phyloP scores from a whole-genome alignment of 2,113 vertebrate species.

The Gadus macrocephalus region DNA sequence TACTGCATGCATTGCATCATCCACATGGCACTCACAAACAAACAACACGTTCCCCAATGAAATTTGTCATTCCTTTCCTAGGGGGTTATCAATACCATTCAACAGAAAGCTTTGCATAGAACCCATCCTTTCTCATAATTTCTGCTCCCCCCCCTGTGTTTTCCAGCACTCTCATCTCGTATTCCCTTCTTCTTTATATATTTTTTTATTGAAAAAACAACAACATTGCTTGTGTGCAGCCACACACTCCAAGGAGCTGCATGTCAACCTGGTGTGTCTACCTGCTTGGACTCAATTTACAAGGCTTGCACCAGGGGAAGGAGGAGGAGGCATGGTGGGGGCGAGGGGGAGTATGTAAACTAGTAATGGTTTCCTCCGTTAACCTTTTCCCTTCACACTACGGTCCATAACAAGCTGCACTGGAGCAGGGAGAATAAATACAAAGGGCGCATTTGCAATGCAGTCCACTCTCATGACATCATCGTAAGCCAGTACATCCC shows the following conservation, averaged over 20 bases:
- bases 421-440: conserved; percentile 42
- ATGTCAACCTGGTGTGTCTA: conserved; percentile 31
- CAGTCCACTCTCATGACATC: conserved; percentile 34
- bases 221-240: no score
- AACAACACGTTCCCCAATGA: not conserved
- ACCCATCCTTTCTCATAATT: not conserved
- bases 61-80: not conserved
- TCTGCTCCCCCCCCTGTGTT: not conserved
- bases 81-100: not conserved
- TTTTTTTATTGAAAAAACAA: not conserved
- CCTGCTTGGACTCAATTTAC: conserved; percentile 61
- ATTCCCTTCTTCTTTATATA: not conserved
- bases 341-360: conserved; percentile 19
- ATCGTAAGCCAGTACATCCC: conserved; percentile 1
- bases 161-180: not conserved
- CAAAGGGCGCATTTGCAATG: conserved; percentile 29
- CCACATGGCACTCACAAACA: not conserved
- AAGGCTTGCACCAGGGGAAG: conserved; percentile 36
- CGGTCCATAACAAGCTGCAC: conserved; percentile 51
- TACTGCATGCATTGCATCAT: not conserved
- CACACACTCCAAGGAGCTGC: conserved; percentile 5
- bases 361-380: conserved; percentile 27
- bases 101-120: not conserved
- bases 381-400: conserved; percentile 40
- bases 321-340: not conserved